Percentiles rank a stretch among this genome's conserved stretches.
Evolutionary conservation across 1,140 invertebrate genomes (phyloP).

Genomic region (Drosophila carrolli): DNA sequence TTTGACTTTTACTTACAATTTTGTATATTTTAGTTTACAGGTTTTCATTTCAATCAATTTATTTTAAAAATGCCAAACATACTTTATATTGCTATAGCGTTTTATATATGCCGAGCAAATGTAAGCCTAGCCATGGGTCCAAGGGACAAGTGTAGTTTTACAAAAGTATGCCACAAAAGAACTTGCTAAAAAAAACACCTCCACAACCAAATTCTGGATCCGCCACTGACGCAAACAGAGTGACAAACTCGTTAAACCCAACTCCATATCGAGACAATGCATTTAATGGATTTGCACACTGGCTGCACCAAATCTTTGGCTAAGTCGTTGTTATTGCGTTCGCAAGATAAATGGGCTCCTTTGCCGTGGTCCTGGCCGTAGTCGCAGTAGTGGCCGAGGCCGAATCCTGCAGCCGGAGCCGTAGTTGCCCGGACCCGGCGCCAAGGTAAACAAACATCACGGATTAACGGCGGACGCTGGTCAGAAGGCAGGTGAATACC

Average conservation of each 20-base stretch:
- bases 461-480: conserved; percentile 77
- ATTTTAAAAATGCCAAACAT: too few relatives aligned
- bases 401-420: not conserved
- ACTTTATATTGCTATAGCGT: too few relatives aligned
- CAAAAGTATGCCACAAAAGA: too few relatives aligned
- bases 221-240: conserved; percentile 6
- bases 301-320: conserved; percentile 65
- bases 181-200: too few relatives aligned
- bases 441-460: conserved; percentile 83
- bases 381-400: not conserved
- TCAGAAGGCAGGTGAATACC: conserved; percentile 53
- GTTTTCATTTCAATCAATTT: too few relatives aligned
- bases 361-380: conserved; percentile 14
- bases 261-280: conserved; percentile 40
- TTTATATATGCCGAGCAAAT: too few relatives aligned
- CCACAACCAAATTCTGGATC: too few relatives aligned
- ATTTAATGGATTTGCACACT: conserved; percentile 77
- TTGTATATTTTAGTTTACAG: too few relatives aligned
- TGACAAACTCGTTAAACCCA: conserved; percentile 65
- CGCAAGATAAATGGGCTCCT: conserved; percentile 76
- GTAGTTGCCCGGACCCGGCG: conserved; percentile 38
- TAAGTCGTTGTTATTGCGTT: conserved; percentile 83
- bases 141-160: too few relatives aligned
- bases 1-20: too few relatives aligned
- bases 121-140: too few relatives aligned